Percentiles rank a stretch among this genome's conserved stretches.
Conservation (phyloP, 2,797 vertebrate genomes). For the Sebastes matsubarae region DNA sequence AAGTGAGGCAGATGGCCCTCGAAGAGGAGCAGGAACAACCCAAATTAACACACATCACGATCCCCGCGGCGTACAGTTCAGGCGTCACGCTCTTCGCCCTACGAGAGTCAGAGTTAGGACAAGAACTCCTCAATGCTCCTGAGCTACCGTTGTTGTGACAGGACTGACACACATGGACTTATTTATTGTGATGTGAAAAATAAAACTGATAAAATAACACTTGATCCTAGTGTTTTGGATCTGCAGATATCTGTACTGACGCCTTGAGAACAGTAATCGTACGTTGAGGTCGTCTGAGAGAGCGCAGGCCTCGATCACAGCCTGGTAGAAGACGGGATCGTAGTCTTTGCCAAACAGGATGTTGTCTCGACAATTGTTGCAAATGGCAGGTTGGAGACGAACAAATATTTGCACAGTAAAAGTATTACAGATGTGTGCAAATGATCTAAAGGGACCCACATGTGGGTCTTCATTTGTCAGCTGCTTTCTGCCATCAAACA, state of each 20-base stretch:
- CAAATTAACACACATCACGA: constrained; percentile 66
- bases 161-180: not conserved
- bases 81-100: constrained; percentile 80
- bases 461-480: not conserved
- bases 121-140: constrained; percentile 64
- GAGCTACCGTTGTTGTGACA: constrained; percentile 72
- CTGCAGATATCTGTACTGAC: not conserved
- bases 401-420: not conserved
- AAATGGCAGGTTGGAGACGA: not conserved
- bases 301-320: constrained; percentile 92
- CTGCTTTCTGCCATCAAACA: not conserved
- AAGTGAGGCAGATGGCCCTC: constrained; percentile 72
- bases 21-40: constrained; percentile 55
- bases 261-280: constrained; percentile 54
- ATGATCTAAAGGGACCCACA: not conserved
- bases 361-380: constrained; percentile 84
- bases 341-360: constrained; percentile 92
- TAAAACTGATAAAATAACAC: not conserved
- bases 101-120: constrained; percentile 57
- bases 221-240: not conserved
- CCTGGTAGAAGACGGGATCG: constrained; percentile 83
- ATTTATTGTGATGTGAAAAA: not conserved
- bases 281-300: constrained; percentile 92
- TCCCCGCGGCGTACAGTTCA: constrained; percentile 83
- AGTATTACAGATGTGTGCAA: not conserved